These are phyloP conservation scores for Reinhardtius hippoglossoides DNA, from an alignment of 2,113 vertebrate species.

Conservation along the genomic window DNA sequence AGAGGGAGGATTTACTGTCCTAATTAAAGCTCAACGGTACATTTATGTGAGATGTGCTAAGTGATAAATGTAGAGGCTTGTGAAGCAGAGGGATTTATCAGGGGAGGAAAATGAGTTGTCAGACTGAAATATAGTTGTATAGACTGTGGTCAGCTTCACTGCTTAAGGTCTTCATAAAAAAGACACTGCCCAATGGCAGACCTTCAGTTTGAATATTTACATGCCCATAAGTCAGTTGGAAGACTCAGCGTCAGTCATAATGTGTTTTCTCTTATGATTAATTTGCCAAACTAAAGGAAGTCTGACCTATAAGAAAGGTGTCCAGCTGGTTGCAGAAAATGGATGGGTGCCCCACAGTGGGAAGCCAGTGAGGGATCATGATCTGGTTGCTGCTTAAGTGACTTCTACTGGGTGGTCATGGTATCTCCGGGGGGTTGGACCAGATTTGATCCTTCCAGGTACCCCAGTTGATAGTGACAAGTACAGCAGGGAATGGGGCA, in stretches of 20 bases:
- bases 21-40: constrained; percentile 27
- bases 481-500: no score
- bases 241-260: background rate
- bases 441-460: background rate
- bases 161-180: background rate
- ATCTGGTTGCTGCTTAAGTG: background rate
- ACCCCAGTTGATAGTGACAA: background rate
- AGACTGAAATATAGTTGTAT: background rate
- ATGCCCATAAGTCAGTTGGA: background rate
- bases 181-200: background rate
- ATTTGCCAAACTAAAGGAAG: background rate
- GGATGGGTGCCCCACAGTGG: background rate
- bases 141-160: background rate
- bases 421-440: background rate
- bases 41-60: constrained; percentile 27
- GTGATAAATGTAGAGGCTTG: background rate
- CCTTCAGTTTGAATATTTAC: background rate
- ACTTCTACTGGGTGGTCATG: background rate
- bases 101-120: background rate
- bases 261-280: background rate
- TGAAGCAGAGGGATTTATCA: background rate
- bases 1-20: constrained; percentile 35
- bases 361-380: background rate
- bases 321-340: background rate
- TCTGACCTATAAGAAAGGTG: background rate